These are phyloP conservation scores for Drosophila parthenogenetica DNA, from an alignment of 2,888 invertebrate species.

Conservation along the genomic window DNA sequence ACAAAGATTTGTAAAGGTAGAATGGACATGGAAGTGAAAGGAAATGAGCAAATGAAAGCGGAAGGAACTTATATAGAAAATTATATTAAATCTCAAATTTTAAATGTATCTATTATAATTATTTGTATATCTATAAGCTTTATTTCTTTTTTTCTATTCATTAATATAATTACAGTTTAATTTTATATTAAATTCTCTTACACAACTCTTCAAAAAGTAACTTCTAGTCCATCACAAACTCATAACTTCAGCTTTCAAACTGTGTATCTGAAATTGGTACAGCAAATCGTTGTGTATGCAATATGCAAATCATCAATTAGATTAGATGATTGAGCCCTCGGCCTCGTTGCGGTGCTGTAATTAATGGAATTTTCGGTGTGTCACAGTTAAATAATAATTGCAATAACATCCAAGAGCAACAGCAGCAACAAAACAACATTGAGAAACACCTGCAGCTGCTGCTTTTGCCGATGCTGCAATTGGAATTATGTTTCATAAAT, in stretches of 20 bases:
- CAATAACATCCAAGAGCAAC: constrained; percentile 35
- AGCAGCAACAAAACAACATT: constrained; percentile 19
- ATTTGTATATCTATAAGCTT: too few relatives aligned
- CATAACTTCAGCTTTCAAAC: background rate
- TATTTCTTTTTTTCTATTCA: too few relatives aligned
- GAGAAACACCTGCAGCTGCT: constrained; percentile 52
- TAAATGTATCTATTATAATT: too few relatives aligned
- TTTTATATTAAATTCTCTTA: too few relatives aligned
- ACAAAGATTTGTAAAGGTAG: background rate
- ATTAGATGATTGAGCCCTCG: constrained; percentile 42
- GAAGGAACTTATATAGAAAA: too few relatives aligned
- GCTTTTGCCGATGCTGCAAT: constrained; percentile 44
- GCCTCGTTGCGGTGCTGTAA: constrained; percentile 54
- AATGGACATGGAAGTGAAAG: too few relatives aligned
- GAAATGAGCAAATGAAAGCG: too few relatives aligned
- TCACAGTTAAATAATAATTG: constrained; percentile 52
- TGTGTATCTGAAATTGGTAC: background rate
- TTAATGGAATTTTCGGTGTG: constrained; percentile 52
- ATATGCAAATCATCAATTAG: constrained; percentile 45
- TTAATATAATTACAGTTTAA: too few relatives aligned
- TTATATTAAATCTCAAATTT: too few relatives aligned
- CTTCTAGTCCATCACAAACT: background rate
- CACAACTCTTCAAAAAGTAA: too few relatives aligned
- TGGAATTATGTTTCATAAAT: constrained; percentile 78
- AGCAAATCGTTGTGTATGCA: background rate